Evolutionary conservation across 1,140 invertebrate genomes (phyloP).

Genomic region (silkworm (Bombyx mori)): ASM3026992v2 NC_085124.1:7238001-7238500

Average conservation of each 20-base stretch:
- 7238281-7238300: too few relatives aligned
- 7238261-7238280: slow-evolving; percentile 1
- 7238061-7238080: slow-evolving; percentile 18
- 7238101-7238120: slow-evolving; percentile 63
- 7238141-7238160: slow-evolving; percentile 55
- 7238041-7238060: slow-evolving; percentile 38
- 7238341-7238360: slow-evolving; percentile 3
- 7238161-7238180: slow-evolving; percentile 39
- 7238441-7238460: slow-evolving; percentile 45
- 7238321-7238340: neutral
- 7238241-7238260: slow-evolving; percentile 46
- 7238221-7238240: slow-evolving; percentile 59
- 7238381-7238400: slow-evolving; percentile 37
- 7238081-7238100: slow-evolving; percentile 35
- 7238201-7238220: slow-evolving; percentile 64
- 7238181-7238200: slow-evolving; percentile 63
- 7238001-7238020: slow-evolving; percentile 21
- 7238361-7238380: slow-evolving; percentile 15
- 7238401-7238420: slow-evolving; percentile 32
- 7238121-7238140: slow-evolving; percentile 48
- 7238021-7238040: slow-evolving; percentile 33
- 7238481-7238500: slow-evolving; percentile 41
- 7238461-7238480: slow-evolving; percentile 27
- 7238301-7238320: neutral
- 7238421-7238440: slow-evolving; percentile 41